phyloP scores from a whole-genome alignment of 2,888 invertebrate species.

The Lottia gigantea region DNA sequence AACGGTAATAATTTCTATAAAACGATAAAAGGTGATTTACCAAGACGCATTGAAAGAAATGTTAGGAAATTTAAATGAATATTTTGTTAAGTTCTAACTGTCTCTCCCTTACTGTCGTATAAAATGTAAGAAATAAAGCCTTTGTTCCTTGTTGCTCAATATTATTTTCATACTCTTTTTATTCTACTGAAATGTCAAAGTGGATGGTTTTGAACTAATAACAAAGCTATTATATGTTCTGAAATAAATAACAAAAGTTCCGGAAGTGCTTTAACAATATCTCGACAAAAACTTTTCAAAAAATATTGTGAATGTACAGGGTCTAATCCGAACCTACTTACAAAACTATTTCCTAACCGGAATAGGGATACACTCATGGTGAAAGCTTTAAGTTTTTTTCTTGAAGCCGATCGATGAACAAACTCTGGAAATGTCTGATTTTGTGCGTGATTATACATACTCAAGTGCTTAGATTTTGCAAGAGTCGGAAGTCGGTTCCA shows the following conservation, averaged over 20 bases:
- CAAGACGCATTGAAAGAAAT: no score
- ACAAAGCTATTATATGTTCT: no score
- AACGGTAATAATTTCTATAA: background rate
- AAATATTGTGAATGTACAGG: constrained; percentile 6
- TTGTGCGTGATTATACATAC: constrained; percentile 8
- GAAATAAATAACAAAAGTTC: no score
- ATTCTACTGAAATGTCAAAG: no score
- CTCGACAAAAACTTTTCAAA: constrained; percentile 3
- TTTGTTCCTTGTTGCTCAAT: no score
- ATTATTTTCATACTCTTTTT: no score
- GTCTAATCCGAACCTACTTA: constrained; percentile 1
- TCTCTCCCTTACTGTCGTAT: no score
- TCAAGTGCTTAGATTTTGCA: constrained; percentile 10
- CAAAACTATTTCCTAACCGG: constrained; percentile 10
- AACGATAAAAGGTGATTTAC: no score
- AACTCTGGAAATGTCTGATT: background rate
- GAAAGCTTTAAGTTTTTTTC: constrained; percentile 5
- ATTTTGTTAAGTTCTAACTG: no score
- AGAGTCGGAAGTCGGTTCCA: constrained; percentile 22
- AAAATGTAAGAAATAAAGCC: no score
- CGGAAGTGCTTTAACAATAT: background rate
- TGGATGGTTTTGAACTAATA: no score
- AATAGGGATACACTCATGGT: constrained; percentile 8
- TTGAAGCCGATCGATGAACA: background rate
- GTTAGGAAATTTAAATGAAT: no score